Base-by-base conservation (phyloP, 2,797 vertebrate species). In the Hippopotamyrus pictus region DNA sequence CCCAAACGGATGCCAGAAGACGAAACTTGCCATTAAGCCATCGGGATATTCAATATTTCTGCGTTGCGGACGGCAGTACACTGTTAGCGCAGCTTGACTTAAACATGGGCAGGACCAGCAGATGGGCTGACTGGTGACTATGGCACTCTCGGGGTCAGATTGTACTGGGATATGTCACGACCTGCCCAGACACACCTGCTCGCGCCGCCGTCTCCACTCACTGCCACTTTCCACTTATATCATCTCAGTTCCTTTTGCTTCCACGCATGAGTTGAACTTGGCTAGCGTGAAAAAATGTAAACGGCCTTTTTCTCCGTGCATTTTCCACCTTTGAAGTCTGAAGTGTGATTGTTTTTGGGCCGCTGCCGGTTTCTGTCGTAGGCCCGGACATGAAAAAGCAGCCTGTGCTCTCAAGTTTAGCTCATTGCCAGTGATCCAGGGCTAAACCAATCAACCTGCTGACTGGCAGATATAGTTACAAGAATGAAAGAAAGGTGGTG, bases 291-390 rank as follows among this genome's bases (percentile, higher is more conserved):
- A 89, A 93, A 95, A 94, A 95, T 91, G 94, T 89, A 92, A 94
- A 93, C 94, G 89, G 90, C 94, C 94, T 95, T 94, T 95, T 94
- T 95, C 93, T 93, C 95, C 93, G 94, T 48, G 54, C 86, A 25
- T 69, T 69, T 88, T 69, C n/a, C 41, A 69, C 54, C 96, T 97
- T 97, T 97, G 96, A 97, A 96, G 96, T 97, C 93, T 96, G 93
- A 96, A 96, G 96, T 96, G 95, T 96, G 96, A 97, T 96, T 96
- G 96, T 95, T 93, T 93, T 95, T 94, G 96, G 95, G 96, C 94
- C 93, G 94, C 92, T 93, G 94, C 93, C 85, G 94, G 94, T 94
- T 69, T 95, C 92, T 94, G 94, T 96, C 95, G 95, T 95, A 96
- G 95, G 92, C 93, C 95, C 95, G 95, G 96, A 96, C 96, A 96